phyloP scores from a whole-genome alignment of 35 echinoderm and acorn worm species.

The Diadema setosum region DNA sequence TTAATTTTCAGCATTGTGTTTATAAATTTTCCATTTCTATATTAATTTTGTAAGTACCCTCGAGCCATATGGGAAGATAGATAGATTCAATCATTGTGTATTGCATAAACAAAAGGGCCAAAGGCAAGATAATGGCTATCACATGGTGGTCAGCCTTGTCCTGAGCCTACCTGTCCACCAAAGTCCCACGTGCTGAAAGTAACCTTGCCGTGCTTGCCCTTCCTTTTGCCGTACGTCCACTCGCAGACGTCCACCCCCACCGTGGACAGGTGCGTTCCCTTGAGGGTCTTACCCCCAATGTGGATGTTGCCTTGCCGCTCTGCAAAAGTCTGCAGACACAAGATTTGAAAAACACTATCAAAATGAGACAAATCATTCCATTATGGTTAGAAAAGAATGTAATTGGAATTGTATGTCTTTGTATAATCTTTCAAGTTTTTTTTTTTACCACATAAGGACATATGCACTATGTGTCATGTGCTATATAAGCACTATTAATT shows the following conservation, averaged over 20 bases:
- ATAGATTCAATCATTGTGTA: no score
- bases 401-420: no score
- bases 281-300: conserved; percentile 82
- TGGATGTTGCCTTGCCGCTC: conserved; percentile 80
- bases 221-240: conserved; percentile 89
- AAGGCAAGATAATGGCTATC: no score
- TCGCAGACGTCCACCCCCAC: conserved; percentile 92
- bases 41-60: no score
- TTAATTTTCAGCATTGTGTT: no score
- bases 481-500: background rate
- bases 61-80: no score
- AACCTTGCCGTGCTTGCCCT: conserved; percentile 70
- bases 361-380: background rate
- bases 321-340: conserved; percentile 58
- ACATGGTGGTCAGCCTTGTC: no score
- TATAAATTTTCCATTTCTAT: no score
- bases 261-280: conserved; percentile 83
- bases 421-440: no score
- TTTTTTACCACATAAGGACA: background rate
- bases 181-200: conserved; percentile 99
- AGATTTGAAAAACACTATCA: background rate
- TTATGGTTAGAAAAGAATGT: background rate
- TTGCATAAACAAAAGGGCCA: no score
- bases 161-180: conserved; percentile 84
- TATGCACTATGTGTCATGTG: background rate